These are phyloP conservation scores for Autographa pulchrina DNA, from an alignment of 2,888 invertebrate species.

Conservation along the genomic window DNA sequence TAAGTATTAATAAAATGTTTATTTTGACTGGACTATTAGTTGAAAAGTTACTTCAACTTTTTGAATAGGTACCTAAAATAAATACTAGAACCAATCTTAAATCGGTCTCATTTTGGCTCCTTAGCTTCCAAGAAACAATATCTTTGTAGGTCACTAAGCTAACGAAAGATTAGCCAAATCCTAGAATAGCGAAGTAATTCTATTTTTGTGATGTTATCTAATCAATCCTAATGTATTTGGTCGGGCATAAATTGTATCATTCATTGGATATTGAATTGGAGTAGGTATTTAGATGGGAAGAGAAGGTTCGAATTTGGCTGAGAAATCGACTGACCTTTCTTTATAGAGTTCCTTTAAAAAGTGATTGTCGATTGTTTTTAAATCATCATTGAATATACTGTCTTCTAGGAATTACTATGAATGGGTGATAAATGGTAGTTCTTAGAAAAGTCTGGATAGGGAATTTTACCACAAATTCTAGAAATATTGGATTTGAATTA, in stretches of 20 bases:
- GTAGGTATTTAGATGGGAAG: too few relatives aligned
- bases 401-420: too few relatives aligned
- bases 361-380: too few relatives aligned
- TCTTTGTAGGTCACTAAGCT: constrained; percentile 10
- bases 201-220: constrained; percentile 18
- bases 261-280: not conserved
- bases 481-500: too few relatives aligned
- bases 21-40: too few relatives aligned
- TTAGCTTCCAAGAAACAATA: constrained; percentile 28
- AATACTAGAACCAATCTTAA: constrained; percentile 21
- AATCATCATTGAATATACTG: too few relatives aligned
- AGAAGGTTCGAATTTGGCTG: not conserved
- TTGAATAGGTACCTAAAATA: not conserved
- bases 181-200: constrained; percentile 28
- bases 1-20: too few relatives aligned
- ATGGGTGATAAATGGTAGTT: too few relatives aligned
- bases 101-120: constrained; percentile 13
- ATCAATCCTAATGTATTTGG: constrained; percentile 29
- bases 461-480: too few relatives aligned
- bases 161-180: constrained; percentile 25
- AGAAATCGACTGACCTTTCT: not conserved
- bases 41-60: too few relatives aligned
- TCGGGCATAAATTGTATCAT: not conserved
- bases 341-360: too few relatives aligned
- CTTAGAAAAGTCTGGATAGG: too few relatives aligned